Evolutionary conservation across 2,888 invertebrate species (phyloP).

Genomic region (Corythucha ciliata): DNA sequence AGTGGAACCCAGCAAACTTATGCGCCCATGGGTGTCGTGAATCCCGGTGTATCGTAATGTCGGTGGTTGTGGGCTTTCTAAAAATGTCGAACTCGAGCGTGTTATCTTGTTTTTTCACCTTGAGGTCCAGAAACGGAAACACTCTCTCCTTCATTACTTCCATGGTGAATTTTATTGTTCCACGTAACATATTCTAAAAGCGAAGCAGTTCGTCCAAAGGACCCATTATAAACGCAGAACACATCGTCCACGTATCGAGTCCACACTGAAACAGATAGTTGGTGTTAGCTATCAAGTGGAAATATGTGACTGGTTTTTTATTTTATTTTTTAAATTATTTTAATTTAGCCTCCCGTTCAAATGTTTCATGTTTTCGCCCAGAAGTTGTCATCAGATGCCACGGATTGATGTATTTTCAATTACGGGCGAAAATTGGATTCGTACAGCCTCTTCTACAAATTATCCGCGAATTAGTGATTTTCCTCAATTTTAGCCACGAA

Average conservation of each 20-base stretch:
- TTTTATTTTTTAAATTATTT: too few relatives aligned
- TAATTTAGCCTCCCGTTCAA: too few relatives aligned
- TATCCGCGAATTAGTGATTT: too few relatives aligned
- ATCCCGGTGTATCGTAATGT: neutral
- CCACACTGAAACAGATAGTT: too few relatives aligned
- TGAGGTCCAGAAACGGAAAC: conserved; percentile 8
- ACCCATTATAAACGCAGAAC: conserved; percentile 7
- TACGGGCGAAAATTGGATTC: too few relatives aligned
- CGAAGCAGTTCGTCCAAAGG: neutral
- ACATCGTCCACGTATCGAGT: conserved; percentile 10
- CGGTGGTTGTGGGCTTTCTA: conserved; percentile 11
- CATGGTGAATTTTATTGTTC: neutral
- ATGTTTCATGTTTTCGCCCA: too few relatives aligned
- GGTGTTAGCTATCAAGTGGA: too few relatives aligned
- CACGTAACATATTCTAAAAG: neutral
- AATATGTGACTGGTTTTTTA: too few relatives aligned
- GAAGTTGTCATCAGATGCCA: too few relatives aligned
- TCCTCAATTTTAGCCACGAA: too few relatives aligned
- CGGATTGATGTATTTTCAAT: too few relatives aligned
- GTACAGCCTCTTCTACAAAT: too few relatives aligned
- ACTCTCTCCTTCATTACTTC: neutral
- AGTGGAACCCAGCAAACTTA: conserved; percentile 8
- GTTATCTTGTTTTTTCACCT: neutral
- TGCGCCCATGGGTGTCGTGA: conserved; percentile 11
- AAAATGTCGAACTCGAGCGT: conserved; percentile 5